Conservation (phyloP, 1,140 invertebrate genomes). For the Cataglyphis hispanica region DNA sequence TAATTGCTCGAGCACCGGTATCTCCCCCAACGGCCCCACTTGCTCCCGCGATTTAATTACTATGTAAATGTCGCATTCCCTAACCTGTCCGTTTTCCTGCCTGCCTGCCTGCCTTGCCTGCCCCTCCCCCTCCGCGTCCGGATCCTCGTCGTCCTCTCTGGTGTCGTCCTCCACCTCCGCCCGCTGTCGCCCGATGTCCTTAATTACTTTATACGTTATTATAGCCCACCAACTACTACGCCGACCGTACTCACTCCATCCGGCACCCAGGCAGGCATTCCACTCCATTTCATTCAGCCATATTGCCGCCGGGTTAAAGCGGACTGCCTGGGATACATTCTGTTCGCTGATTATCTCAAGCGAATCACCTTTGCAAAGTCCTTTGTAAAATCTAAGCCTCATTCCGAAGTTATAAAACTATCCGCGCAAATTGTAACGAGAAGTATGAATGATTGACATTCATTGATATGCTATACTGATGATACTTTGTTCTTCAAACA, state of each 20-base stretch:
- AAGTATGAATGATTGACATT: conserved; percentile 82
- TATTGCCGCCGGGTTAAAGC: conserved; percentile 76
- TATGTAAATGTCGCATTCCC: conserved; percentile 87
- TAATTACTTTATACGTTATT: conserved; percentile 87
- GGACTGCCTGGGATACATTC: conserved; percentile 86
- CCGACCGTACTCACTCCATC: conserved; percentile 80
- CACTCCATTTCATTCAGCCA: conserved; percentile 78
- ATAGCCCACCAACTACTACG: conserved; percentile 83
- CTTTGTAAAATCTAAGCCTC: conserved; percentile 78
- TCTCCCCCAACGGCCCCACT: conserved; percentile 85
- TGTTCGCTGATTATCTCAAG: conserved; percentile 74
- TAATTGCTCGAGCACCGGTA: conserved; percentile 86
- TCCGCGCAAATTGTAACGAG: conserved; percentile 73
- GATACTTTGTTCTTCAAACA: conserved; percentile 71
- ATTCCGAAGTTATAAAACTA: background rate
- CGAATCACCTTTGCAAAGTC: conserved; percentile 78
- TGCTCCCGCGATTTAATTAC: conserved; percentile 87
- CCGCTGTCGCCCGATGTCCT: conserved; percentile 86
- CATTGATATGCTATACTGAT: conserved; percentile 76
- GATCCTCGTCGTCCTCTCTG: conserved; percentile 54
- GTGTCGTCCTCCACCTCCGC: conserved; percentile 40
- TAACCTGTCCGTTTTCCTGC: conserved; percentile 82
- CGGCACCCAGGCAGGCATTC: conserved; percentile 69
- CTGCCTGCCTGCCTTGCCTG: conserved; percentile 55
- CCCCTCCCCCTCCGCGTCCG: conserved; percentile 27